Evolutionary conservation across 2,888 invertebrate genomes (phyloP), one percentile per base, ranked within the genome.

Genomic region (Thalpophila matura): DNA sequence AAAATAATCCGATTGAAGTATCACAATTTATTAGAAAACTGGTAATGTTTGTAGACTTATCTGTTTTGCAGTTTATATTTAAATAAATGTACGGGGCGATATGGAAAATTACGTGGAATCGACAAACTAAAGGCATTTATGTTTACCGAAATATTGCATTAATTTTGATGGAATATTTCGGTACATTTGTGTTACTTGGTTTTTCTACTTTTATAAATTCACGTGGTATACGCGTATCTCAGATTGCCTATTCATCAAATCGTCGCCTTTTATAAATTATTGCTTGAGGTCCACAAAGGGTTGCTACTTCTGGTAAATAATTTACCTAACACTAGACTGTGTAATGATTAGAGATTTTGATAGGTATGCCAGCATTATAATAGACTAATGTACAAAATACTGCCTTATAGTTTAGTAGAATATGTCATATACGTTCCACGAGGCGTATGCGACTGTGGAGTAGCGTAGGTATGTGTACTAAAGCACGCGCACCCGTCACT

Each of bases 1-100:
- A 56, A 68, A 58, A 47, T 60, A 57, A 61, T 54, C 40, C 50
- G 63, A 68, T 51, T 55, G n/a, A n/a, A n/a, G n/a, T 66, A 57
- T 49, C 47, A 61, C 49, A 67, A 59, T 35, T 55, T 58, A 35
- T 57, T 47, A 51, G 27, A 62, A 55, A 55, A 56, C 10, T 40
- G 35, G 31, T 37, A 20, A 55, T 62, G 63, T 72, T 73, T 79
- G 67, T 71, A 68, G 46, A 70, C 56, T 74, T 67, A 63, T 76
- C 77, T 76, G 79, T 73, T 73, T 61, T 51, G 54, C 37, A 65
- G 29, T 66, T 58, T 42, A 27, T 31, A 53, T 42, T 35, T 42
- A 40, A n/a, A n/a, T n/a, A n/a, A 53, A 47, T 49, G 29, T 26
- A 38, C 10, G 24, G 14, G 5, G 20, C 37, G 5, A 50, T 49